Evolutionary conservation across 2,888 invertebrate species (phyloP).

Genomic region (Drosophila eohydei): DNA sequence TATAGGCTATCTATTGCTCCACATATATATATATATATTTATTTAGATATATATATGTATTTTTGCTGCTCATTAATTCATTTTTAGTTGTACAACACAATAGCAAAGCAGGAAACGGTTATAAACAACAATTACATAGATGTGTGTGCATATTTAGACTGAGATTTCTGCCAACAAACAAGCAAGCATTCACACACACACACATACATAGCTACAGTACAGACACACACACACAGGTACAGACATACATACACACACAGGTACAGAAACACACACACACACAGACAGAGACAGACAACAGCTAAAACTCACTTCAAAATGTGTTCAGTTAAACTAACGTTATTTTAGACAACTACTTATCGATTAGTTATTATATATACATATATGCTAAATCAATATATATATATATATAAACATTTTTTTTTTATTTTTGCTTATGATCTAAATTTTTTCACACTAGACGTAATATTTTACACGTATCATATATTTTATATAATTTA

Average conservation of each 20-base stretch:
- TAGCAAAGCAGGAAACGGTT: not conserved
- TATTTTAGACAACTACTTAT: slow-evolving; percentile 71
- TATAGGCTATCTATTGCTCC: slow-evolving; percentile 35
- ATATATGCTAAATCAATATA: slow-evolving; percentile 25
- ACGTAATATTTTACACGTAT: slow-evolving; percentile 31
- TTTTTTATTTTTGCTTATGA: slow-evolving; percentile 31
- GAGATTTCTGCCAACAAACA: slow-evolving; percentile 66
- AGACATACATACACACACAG: not conserved
- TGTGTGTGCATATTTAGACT: slow-evolving; percentile 67
- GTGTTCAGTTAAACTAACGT: slow-evolving; percentile 78
- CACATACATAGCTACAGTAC: too few species aligned
- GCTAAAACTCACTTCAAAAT: slow-evolving; percentile 69
- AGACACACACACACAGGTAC: too few species aligned
- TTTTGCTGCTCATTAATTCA: slow-evolving; percentile 9
- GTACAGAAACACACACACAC: slow-evolving; percentile 4
- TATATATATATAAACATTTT: slow-evolving; percentile 18
- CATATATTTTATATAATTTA: slow-evolving; percentile 37
- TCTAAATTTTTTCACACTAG: slow-evolving; percentile 21
- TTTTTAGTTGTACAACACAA: slow-evolving; percentile 9
- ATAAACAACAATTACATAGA: slow-evolving; percentile 6
- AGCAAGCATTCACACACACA: slow-evolving; percentile 24
- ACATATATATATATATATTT: slow-evolving; percentile 24
- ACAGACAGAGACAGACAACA: slow-evolving; percentile 18
- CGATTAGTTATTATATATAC: slow-evolving; percentile 46
- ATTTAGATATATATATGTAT: slow-evolving; percentile 9